phyloP scores from a whole-genome alignment of 2,797 vertebrate genomes.

The Okamejei kenojei region DNA sequence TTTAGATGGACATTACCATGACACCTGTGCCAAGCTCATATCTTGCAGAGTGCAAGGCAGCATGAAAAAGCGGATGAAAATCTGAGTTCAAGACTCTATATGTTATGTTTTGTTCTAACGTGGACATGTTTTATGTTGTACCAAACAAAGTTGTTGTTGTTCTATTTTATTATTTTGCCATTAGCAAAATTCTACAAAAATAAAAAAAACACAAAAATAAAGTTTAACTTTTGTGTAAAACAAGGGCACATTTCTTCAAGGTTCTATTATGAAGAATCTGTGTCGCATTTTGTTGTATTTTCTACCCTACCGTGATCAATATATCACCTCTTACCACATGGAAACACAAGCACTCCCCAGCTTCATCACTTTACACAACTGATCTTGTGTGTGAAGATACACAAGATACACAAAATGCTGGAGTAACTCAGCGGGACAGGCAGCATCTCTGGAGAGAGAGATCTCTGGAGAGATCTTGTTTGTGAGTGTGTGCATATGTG shows the following conservation, averaged over 20 bases:
- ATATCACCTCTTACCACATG: neutral
- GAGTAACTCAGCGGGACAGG: too few relatives aligned
- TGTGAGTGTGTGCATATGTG: too few relatives aligned
- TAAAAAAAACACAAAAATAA: slow-evolving; percentile 68
- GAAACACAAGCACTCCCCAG: neutral
- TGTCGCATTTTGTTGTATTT: neutral
- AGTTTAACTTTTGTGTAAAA: slow-evolving; percentile 80
- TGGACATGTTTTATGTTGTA: slow-evolving; percentile 82
- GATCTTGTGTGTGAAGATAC: too few relatives aligned
- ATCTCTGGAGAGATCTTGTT: too few relatives aligned
- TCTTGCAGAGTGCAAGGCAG: slow-evolving; percentile 61
- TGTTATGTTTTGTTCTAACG: slow-evolving; percentile 71
- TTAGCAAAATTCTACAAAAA: slow-evolving; percentile 61
- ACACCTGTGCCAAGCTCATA: slow-evolving; percentile 65
- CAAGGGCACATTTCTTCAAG: slow-evolving; percentile 49
- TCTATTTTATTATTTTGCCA: slow-evolving; percentile 71
- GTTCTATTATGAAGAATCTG: neutral
- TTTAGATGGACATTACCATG: slow-evolving; percentile 46
- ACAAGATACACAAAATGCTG: too few relatives aligned
- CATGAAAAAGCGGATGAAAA: slow-evolving; percentile 64
- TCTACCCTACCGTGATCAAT: neutral
- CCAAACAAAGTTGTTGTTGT: slow-evolving; percentile 75
- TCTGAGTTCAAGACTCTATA: slow-evolving; percentile 56
- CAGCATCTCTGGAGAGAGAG: too few relatives aligned
- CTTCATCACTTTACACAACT: neutral